phyloP scores from a whole-genome alignment of 92 coral and sea anemone genomes.

The Phenganax marumi region DNA sequence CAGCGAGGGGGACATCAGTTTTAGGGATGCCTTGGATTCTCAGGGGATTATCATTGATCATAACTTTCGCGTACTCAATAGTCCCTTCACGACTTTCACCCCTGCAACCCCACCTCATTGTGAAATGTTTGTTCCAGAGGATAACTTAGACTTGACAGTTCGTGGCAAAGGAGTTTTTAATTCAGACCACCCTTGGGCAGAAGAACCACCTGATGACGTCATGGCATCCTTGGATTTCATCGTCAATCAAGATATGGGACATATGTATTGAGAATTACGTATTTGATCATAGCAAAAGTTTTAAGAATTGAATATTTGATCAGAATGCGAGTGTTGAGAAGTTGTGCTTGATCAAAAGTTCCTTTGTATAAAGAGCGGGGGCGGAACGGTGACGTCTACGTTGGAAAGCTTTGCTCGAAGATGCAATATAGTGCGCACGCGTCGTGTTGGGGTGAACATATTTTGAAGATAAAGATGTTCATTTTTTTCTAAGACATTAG shows the following conservation, averaged over 20 bases:
- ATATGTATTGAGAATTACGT: constrained; percentile 1
- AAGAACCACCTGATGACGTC: constrained; percentile 39
- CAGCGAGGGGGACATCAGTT: constrained; percentile 77
- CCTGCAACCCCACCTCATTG: constrained; percentile 39
- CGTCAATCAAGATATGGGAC: constrained; percentile 32
- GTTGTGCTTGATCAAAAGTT: background rate
- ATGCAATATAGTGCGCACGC: too few relatives aligned
- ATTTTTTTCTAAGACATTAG: background rate
- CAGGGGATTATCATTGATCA: constrained; percentile 87
- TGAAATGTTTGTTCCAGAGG: constrained; percentile 66
- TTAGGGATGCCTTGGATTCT: constrained; percentile 86
- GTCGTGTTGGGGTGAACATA: too few relatives aligned
- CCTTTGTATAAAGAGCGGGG: too few relatives aligned
- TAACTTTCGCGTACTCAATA: constrained; percentile 50
- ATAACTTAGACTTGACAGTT: constrained; percentile 80
- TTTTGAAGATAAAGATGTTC: too few relatives aligned
- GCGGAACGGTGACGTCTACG: too few relatives aligned
- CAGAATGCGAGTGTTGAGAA: background rate
- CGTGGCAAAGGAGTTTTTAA: constrained; percentile 63
- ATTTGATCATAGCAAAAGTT: background rate
- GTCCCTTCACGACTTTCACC: constrained; percentile 45
- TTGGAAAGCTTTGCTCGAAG: too few relatives aligned
- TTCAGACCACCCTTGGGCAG: constrained; percentile 40
- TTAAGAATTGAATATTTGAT: background rate
- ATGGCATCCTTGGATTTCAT: constrained; percentile 42